Evolutionary conservation across 2,888 invertebrate genomes (phyloP), one percentile per base, ranked within the genome.

Genomic region (Pharmacophagus antenor): DNA sequence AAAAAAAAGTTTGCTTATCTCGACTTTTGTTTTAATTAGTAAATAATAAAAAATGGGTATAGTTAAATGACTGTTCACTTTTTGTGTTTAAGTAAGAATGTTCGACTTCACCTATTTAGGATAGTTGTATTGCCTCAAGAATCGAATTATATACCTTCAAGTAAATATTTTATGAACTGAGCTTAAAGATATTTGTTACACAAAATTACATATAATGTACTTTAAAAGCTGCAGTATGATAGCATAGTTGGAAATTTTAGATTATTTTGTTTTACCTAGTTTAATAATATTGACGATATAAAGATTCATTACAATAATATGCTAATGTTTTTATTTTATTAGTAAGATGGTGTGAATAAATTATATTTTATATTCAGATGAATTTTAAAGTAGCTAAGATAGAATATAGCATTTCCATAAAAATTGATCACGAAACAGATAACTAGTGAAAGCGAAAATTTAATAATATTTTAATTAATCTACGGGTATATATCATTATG

Each of bases 241-340:
- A n/a, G n/a, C n/a, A n/a, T n/a, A n/a, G n/a, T n/a, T n/a, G n/a
- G n/a, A n/a, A n/a, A n/a, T 15, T 31, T 3, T 31, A 31, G 31
- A 10, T 12, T 6, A 1, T 27, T 27, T 31, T 31, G 31, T 31
- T 31, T 22, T 46, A 17, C 27, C 51, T 46, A 21, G 51, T 57
- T 44, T 47, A 25, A 47, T 52, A 42, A 37, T 47, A 20, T 58
- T 47, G 41, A 22, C 37, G 31, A n/a, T 48, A 55, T 46, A 20
- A 37, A 49, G 27, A 49, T 49, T 58, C 41, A 50, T 31, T 7
- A 46, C 17, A 31, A 25, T 50, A 46, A 46, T 56, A 56, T 56
- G 55, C 25, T 51, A 60, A 60, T 51, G n/a, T 55, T 56, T 8
- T 27, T 44, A 37, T 15, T 8, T 22, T 48, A 18, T 17, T 12